Evolutionary conservation across 2,797 vertebrate species (phyloP).

Genomic region (Myotis planiceps): DNA sequence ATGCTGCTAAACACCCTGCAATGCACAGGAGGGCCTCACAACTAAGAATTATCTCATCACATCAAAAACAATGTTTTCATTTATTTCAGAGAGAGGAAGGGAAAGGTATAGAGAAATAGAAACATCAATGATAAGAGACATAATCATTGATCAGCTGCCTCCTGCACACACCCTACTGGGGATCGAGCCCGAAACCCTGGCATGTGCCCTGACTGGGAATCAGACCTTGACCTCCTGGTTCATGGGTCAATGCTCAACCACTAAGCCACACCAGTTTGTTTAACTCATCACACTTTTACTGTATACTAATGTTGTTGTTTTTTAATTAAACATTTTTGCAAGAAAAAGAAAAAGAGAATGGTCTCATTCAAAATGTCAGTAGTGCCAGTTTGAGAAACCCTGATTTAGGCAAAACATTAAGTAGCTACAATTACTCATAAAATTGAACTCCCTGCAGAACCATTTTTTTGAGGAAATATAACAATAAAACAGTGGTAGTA

Average conservation of each 20-base stretch:
- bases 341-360: background rate
- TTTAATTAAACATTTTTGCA: background rate
- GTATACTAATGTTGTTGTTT: background rate
- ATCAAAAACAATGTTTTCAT: too few species aligned
- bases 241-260: too few species aligned
- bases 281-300: background rate
- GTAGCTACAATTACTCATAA: background rate
- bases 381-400: background rate
- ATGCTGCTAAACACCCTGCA: background rate
- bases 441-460: background rate
- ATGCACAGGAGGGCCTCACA: accelerated
- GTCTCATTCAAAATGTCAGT: background rate
- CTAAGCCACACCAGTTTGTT: too few species aligned
- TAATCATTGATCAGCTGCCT: too few species aligned
- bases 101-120: too few species aligned
- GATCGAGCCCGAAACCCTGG: too few species aligned
- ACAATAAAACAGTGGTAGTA: background rate
- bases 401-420: background rate
- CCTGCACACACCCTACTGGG: too few species aligned
- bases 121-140: too few species aligned
- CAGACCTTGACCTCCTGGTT: too few species aligned
- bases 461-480: background rate
- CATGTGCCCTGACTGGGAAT: too few species aligned
- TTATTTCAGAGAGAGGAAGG: too few species aligned
- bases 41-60: background rate